Evolutionary conservation across 2,888 invertebrate genomes (phyloP), one percentile per base, ranked within the genome.

Genomic region (Hermaeophaga mercurialis): DNA sequence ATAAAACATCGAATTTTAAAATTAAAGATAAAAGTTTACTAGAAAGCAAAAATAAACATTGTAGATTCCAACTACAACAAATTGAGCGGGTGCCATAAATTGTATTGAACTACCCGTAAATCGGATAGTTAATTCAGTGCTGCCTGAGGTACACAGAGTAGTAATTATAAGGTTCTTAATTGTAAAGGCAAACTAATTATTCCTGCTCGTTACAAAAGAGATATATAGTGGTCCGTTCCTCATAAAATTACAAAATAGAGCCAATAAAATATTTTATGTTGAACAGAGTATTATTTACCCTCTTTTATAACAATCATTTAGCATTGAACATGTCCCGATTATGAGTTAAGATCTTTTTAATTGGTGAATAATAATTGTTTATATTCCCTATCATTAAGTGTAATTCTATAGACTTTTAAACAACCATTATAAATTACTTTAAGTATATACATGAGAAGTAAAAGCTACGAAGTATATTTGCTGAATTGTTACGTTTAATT

Each of bases 211-310:
- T 49, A 31, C 41, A 49, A 41, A 41, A 12, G 49, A n/a, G n/a
- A n/a, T n/a, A 49, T 39, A 41, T 17, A 41, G 49, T 49, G 49
- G 49, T 49, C 49, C 41, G 49, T 41, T 39, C 22, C 26, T 49
- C 49, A 31, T 49, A 49, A 49, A 49, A 28, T 49, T 49, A 49
- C 49, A 49, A 49, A 49, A 49, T 31, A 39, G 49, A 15, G 22
- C 41, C 49, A 39, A 49, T 49, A 49, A 49, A 49, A 49, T 49
- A 49, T 41, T 49, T 49, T 49, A 49, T 49, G 49, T 39, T 49
- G 26, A 49, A 48, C 26, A 26, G 38, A 31, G 41, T 41, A 49
- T 49, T 49, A 49, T 41, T 49, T 41, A 49, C 49, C 49, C 41
- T 31, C 28, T 39, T 49, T 41, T 49, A 49, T 31, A 39, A 39